Conservation (phyloP, 2,797 vertebrate species). For the Gymnoscopelus microlampas region DNA sequence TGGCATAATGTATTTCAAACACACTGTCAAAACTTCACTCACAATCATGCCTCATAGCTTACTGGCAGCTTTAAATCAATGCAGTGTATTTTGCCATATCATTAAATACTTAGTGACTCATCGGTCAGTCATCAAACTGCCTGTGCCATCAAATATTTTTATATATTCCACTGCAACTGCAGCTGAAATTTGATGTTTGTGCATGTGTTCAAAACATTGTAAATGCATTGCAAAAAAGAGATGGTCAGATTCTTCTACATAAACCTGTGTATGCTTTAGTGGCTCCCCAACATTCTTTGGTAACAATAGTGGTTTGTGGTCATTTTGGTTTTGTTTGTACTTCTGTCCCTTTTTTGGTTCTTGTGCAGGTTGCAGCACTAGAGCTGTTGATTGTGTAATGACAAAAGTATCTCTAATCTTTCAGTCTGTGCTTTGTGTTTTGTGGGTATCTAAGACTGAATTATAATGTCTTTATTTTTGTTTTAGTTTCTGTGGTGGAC, state of each 20-base stretch:
- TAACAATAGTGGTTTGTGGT: background rate
- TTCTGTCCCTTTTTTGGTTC: constrained; percentile 8
- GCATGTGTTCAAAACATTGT: background rate
- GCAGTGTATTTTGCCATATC: too few species aligned
- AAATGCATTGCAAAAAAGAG: background rate
- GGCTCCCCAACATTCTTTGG: constrained; percentile 3
- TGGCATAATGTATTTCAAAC: too few species aligned
- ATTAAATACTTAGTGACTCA: too few species aligned
- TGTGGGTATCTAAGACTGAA: background rate
- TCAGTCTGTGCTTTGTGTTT: constrained; percentile 18
- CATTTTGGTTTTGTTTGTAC: constrained; percentile 4
- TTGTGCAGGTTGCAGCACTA: background rate
- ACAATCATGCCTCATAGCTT: too few species aligned
- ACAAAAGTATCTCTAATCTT: constrained; percentile 17
- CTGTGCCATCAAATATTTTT: too few species aligned
- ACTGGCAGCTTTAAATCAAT: too few species aligned
- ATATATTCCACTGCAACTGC: too few species aligned
- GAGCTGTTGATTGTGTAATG: constrained; percentile 18
- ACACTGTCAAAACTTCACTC: too few species aligned
- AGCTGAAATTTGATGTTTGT: too few species aligned
- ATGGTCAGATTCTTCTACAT: too few species aligned
- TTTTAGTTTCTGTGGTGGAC: background rate
- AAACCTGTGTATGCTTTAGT: background rate
- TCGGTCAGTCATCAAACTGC: too few species aligned
- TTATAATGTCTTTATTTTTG: constrained; percentile 5